Base-by-base conservation (phyloP, 1,140 invertebrate species). In the Cydia splendana region DNA sequence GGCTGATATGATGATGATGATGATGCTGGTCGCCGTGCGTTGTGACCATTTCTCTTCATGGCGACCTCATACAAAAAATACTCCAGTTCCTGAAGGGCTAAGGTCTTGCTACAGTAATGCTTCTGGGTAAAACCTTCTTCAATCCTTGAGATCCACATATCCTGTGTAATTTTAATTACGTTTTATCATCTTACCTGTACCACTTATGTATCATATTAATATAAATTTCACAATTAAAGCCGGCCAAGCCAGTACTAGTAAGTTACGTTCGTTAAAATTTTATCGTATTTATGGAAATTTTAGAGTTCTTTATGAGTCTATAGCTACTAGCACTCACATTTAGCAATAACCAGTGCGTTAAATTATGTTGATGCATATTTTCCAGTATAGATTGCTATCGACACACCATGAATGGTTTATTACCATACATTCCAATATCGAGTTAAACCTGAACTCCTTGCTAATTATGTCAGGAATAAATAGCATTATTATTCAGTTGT, bases 401-500 rank as follows among this genome's bases (percentile, higher is more conserved):
- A 57, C 53, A 18, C 13, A 51, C 15, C 51, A 53, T 53, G 15
- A 53, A 24, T 62, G 57, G 18, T 62, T 62, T 62, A 62, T 62
- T 62, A 62, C 57, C 57, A 62, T 62, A 62, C 57, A 62, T 62
- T 62, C 57, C 57, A 62, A 57, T 62, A 62, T 62, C 57, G 9
- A 62, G 57, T 62, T 24, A 9, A 62, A 62, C 57, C 57, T 12
- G 57, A 24, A 62, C 30, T 34, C 34, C 7, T 38, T 38, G 18
- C 67, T 71, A 42, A 71, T 71, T 71, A 71, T 71, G 28, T 71
- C 30, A n/a, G 67, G 53, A 80, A 79, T 81, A 83, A 81, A 80
- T 81, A 83, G 65, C 76, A 75, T 86, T 87, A 89, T 89, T 91
- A 92, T 90, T 87, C 88, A 89, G 84, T 83, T 86, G 87, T 88